Evolutionary conservation across 2,113 vertebrate genomes (phyloP), one percentile per base, ranked within the genome.

Genomic region (Otus sunia): DNA sequence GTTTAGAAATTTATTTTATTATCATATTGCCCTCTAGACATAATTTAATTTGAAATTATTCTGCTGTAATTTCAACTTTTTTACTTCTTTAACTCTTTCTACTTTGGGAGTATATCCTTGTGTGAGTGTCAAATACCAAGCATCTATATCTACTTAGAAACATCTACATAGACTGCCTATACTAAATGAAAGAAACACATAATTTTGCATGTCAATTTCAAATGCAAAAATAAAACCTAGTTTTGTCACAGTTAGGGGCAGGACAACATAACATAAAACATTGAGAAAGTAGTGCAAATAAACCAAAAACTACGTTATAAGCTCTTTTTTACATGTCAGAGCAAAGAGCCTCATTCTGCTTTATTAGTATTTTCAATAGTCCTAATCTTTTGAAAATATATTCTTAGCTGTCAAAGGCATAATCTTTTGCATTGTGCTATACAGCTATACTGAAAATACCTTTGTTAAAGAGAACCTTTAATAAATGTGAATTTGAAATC

Each of bases 401-500:
- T 96, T 93, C 53, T 91, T 94, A 92, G 66, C 21, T 45, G 32
- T 87, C 17, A 52, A 88, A 88, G 43, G 10, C 12, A 88, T 95
- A 62, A 74, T 86, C 73, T 71, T 88, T 74, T 47, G 36, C 55
- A 55, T 77, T 93, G 27, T 92, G 12, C 18, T 84, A 11, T 80
- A 52, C 20, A 45, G 26, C 25, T 87, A 1, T 69, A 80, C 58
- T 75, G 63, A 76, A 72, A 96, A 94, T 45, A 66, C 16, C 49
- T 74, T 80, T 96, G 34, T 94, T 92, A 90, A 73, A 74, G n/a
- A 96, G 50, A 81, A 9, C 9, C 30, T 87, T 96, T 78, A 58
- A 39, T 78, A 92, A 95, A 90, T 80, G 29, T 7, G 83, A 36
- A 36, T 95, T 96, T 94, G 91, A 96, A 96, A 96, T 66, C 22